Percentiles rank a stretch among this genome's conserved stretches.
These are phyloP conservation scores for Esox lucius DNA, from an alignment of 2,797 vertebrate species.

Conservation along the genomic window DNA sequence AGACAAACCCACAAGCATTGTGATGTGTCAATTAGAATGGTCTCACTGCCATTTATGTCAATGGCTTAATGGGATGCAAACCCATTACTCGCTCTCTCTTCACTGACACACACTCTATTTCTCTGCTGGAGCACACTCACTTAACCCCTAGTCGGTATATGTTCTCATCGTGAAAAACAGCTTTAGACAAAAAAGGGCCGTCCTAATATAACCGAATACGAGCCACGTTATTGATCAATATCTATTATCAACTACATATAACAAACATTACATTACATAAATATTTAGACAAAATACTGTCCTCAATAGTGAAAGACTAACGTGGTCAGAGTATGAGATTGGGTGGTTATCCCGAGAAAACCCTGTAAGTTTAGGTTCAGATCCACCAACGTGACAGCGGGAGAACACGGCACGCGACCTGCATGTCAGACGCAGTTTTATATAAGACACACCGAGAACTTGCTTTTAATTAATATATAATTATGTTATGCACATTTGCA, in stretches of 20 bases:
- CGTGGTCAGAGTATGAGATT: neutral
- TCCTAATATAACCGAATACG: neutral
- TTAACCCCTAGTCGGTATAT: neutral
- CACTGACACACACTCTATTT: constrained; percentile 1
- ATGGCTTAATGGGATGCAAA: constrained; percentile 38
- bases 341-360: neutral
- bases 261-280: neutral
- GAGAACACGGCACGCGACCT: neutral
- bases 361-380: neutral
- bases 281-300: neutral
- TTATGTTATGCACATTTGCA: neutral
- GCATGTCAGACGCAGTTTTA: neutral
- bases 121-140: constrained; percentile 3
- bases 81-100: constrained; percentile 33
- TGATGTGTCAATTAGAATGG: constrained; percentile 33
- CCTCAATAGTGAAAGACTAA: neutral
- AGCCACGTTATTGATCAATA: neutral
- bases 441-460: neutral
- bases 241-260: neutral
- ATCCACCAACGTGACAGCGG: neutral
- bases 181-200: neutral
- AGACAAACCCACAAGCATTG: constrained; percentile 20
- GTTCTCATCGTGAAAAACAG: neutral
- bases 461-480: neutral
- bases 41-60: constrained; percentile 33